Percentiles rank a stretch among this genome's conserved stretches.
phyloP scores from a whole-genome alignment of 2,113 vertebrate species.

The Nannospalax galili region DNA sequence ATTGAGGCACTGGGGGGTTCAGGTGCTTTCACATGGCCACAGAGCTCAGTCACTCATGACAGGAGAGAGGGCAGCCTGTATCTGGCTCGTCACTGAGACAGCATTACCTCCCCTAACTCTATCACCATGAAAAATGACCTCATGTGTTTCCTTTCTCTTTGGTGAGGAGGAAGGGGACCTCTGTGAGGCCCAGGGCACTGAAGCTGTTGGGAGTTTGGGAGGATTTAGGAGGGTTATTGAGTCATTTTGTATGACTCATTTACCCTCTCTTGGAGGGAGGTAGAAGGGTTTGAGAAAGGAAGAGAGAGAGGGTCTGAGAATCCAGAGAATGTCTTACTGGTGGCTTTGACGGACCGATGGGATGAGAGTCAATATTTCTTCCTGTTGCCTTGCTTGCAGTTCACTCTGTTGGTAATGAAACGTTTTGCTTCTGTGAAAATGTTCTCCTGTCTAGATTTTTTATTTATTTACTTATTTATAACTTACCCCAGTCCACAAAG shows the following conservation, averaged over 20 bases:
- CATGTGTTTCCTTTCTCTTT: not conserved
- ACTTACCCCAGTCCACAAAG: constrained; percentile 54
- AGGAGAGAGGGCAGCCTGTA: not conserved
- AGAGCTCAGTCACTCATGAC: not conserved
- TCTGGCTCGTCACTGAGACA: not conserved
- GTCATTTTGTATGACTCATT: constrained; percentile 49
- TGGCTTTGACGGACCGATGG: constrained; percentile 36
- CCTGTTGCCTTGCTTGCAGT: constrained; percentile 39
- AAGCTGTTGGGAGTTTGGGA: not conserved
- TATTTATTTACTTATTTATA: constrained; percentile 74
- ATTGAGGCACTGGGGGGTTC: not conserved
- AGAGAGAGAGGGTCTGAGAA: not conserved
- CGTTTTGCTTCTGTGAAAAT: constrained; percentile 68
- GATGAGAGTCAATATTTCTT: constrained; percentile 51
- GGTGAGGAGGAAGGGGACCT: not conserved
- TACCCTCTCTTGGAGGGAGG: not conserved
- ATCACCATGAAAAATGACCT: not conserved
- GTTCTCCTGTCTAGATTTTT: constrained; percentile 51
- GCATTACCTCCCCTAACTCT: not conserved
- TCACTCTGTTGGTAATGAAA: constrained; percentile 64
- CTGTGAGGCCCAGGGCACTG: not conserved
- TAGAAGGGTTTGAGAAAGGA: constrained; percentile 24
- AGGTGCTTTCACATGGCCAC: not conserved
- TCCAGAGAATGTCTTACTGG: not conserved
- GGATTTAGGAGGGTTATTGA: not conserved